Percentiles rank a stretch among this genome's conserved stretches.
Evolutionary conservation across 1,140 invertebrate genomes (phyloP).

Genomic region (Batillaria attramentaria): DNA sequence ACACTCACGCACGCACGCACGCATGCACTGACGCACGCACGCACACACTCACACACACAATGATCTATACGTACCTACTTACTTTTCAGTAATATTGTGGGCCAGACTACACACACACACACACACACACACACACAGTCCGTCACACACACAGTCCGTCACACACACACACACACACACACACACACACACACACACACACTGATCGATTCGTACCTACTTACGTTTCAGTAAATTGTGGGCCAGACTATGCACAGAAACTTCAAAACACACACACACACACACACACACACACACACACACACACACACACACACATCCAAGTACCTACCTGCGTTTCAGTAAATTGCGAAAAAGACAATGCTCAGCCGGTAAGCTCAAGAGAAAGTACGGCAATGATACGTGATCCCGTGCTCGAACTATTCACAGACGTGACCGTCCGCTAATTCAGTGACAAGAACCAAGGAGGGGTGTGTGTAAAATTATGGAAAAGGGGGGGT

Average conservation of each 20-base stretch:
- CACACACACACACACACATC: background rate
- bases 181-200: conserved; percentile 2
- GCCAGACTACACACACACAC: background rate
- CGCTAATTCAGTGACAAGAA: no score
- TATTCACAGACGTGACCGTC: no score
- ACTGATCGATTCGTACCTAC: background rate
- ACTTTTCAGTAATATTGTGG: background rate
- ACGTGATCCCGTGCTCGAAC: no score
- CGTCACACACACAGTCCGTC: background rate
- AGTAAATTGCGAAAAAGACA: no score
- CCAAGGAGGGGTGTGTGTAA: no score
- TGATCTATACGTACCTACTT: no score
- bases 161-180: background rate
- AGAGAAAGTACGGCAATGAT: no score
- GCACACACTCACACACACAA: background rate
- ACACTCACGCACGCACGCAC: background rate
- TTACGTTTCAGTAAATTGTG: no score
- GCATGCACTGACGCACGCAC: background rate
- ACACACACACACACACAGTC: conserved; percentile 2
- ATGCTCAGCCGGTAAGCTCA: no score
- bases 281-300: conserved; percentile 2
- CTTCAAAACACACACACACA: background rate
- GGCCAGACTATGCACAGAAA: no score
- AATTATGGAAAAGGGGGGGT: no score
- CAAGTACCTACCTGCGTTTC: no score